Evolutionary conservation across 2,113 vertebrate species (phyloP).

Genomic region (Lipophrys pholis): DNA sequence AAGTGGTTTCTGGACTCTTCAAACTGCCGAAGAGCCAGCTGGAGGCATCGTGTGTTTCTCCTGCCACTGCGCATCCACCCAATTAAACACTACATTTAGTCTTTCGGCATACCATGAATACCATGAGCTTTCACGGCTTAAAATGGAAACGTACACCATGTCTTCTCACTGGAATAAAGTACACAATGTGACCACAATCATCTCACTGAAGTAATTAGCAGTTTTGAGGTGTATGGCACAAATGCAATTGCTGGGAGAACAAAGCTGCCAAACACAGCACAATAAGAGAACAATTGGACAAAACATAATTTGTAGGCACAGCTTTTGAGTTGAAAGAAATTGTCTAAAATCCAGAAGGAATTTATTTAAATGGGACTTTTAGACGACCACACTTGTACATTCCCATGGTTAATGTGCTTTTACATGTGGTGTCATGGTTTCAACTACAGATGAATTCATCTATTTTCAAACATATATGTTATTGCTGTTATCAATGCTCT

Average conservation of each 20-base stretch:
- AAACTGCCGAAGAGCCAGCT: constrained; percentile 50
- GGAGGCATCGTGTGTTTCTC: constrained; percentile 28
- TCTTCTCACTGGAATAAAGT: constrained; percentile 10
- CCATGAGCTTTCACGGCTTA: not conserved
- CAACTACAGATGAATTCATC: too few relatives aligned
- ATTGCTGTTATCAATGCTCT: too few relatives aligned
- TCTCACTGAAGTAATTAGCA: not conserved
- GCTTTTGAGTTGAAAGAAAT: too few relatives aligned
- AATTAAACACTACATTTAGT: constrained; percentile 39
- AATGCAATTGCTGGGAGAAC: constrained; percentile 7
- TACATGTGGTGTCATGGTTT: too few relatives aligned
- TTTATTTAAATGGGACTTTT: too few relatives aligned
- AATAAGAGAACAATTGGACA: constrained; percentile 15
- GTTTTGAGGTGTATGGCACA: not conserved
- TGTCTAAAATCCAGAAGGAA: too few relatives aligned
- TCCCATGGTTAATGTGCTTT: too few relatives aligned
- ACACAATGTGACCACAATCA: not conserved
- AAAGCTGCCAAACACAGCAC: constrained; percentile 19
- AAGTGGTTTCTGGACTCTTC: constrained; percentile 22
- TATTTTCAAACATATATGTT: too few relatives aligned
- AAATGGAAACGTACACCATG: not conserved
- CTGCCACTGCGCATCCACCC: constrained; percentile 42
- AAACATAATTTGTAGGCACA: constrained; percentile 15
- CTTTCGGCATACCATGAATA: constrained; percentile 9
- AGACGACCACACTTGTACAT: too few relatives aligned